phyloP scores from a whole-genome alignment of 2,113 vertebrate species.

The Carassius auratus region DNA sequence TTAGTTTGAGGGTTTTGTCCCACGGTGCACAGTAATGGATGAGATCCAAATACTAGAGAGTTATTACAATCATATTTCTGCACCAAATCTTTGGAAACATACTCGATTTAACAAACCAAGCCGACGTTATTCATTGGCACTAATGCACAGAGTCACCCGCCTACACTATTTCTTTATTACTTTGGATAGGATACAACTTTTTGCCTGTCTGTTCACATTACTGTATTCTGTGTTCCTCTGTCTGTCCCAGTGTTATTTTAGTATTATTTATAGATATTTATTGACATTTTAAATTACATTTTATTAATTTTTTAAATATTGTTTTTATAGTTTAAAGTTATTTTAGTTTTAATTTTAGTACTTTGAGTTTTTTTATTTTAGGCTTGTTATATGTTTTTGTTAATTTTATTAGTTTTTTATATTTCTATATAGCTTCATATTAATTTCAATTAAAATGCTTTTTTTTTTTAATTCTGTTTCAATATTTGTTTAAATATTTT shows the following conservation, averaged over 20 bases:
- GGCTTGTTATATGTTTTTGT: too few relatives aligned
- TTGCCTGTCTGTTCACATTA: not conserved
- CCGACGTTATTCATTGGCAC: not conserved
- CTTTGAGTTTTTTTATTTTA: too few relatives aligned
- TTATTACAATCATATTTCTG: not conserved
- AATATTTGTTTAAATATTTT: too few relatives aligned
- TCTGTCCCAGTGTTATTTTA: not conserved
- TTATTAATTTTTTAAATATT: not conserved
- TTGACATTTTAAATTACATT: not conserved
- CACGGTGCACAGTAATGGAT: not conserved
- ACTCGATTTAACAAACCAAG: not conserved
- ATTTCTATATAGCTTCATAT: too few relatives aligned
- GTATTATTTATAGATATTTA: not conserved
- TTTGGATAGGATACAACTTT: not conserved
- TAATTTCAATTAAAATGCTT: too few relatives aligned
- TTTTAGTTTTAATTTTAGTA: too few relatives aligned
- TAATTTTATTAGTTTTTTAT: too few relatives aligned
- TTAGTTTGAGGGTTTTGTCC: not conserved
- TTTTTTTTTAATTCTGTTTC: too few relatives aligned
- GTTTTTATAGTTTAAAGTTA: too few relatives aligned
- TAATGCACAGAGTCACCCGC: not conserved
- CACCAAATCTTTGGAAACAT: slow-evolving; percentile 9
- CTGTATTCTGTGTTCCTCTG: not conserved
- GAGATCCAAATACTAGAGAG: not conserved
- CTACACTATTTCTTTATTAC: slow-evolving; percentile 11